Evolutionary conservation across 2,888 invertebrate species (phyloP).

Genomic region (Pelosia muscerda): DNA sequence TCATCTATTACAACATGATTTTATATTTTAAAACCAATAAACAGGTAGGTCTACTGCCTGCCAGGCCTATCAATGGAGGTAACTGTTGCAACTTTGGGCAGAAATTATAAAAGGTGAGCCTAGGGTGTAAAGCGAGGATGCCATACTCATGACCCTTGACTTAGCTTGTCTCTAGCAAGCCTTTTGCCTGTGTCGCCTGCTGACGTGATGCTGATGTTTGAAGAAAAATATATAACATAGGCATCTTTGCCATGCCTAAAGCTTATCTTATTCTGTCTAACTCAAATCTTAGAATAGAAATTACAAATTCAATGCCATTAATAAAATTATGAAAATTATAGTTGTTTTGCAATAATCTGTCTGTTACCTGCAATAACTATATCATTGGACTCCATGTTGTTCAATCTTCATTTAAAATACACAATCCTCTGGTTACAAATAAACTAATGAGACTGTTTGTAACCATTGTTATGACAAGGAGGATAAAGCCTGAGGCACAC

Average conservation of each 20-base stretch:
- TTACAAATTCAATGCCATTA: too few species aligned
- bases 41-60: background rate
- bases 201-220: too few species aligned
- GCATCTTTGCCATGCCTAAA: too few species aligned
- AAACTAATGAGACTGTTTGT: background rate
- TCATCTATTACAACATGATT: conserved; percentile 89
- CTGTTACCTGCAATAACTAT: background rate
- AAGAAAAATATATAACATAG: too few species aligned
- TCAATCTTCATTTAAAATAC: background rate
- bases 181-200: too few species aligned
- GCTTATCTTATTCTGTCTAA: too few species aligned
- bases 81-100: background rate
- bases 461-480: background rate
- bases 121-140: too few species aligned
- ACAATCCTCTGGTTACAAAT: background rate
- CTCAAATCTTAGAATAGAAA: too few species aligned
- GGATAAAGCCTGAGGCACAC: conserved; percentile 3
- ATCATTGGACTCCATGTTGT: background rate
- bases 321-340: too few species aligned
- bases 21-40: background rate
- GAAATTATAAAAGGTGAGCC: too few species aligned
- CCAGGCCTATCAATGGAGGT: background rate
- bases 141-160: too few species aligned
- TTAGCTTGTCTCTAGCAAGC: too few species aligned
- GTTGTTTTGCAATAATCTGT: background rate